Conservation (phyloP, 64 coral and sea anemone genomes). For the Trachythela sp. region DNA sequence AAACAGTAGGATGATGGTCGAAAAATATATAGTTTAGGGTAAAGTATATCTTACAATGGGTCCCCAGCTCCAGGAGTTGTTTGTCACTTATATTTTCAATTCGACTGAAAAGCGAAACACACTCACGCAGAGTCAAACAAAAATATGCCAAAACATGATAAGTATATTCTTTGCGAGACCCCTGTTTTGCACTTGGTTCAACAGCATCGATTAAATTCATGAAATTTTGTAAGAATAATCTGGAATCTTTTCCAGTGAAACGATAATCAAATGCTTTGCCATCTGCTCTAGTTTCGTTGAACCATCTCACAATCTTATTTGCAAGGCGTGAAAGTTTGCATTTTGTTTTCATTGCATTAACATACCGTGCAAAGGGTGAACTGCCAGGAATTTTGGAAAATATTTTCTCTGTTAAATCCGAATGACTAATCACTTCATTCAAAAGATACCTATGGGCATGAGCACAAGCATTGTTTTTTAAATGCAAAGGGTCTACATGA, state of each 20-base stretch:
- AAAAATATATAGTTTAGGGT: neutral
- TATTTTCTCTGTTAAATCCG: slow-evolving; percentile 9
- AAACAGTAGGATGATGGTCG: slow-evolving; percentile 15
- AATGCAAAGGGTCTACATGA: slow-evolving; percentile 33
- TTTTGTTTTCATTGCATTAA: slow-evolving; percentile 41
- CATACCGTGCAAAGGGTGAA: slow-evolving; percentile 28
- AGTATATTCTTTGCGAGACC: slow-evolving; percentile 8
- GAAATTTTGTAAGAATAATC: slow-evolving; percentile 28
- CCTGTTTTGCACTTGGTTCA: slow-evolving; percentile 27
- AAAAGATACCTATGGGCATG: slow-evolving; percentile 27
- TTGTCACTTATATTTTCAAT: neutral
- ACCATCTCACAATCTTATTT: slow-evolving; percentile 44
- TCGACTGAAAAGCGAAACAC: slow-evolving; percentile 46
- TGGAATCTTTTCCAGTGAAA: slow-evolving; percentile 41
- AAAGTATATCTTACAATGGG: neutral
- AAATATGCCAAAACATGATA: slow-evolving; percentile 38
- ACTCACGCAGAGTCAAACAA: slow-evolving; percentile 25
- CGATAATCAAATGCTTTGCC: slow-evolving; percentile 53
- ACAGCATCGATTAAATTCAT: slow-evolving; percentile 35
- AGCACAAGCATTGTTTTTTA: slow-evolving; percentile 46
- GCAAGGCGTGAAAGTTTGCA: slow-evolving; percentile 34
- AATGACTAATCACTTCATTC: slow-evolving; percentile 18
- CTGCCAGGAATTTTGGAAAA: slow-evolving; percentile 24
- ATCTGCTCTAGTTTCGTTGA: slow-evolving; percentile 29
- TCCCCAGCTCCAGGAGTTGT: neutral